Base-by-base conservation (phyloP, 2,888 invertebrate genomes). In the Lordiphosa andalusiaca region DNA sequence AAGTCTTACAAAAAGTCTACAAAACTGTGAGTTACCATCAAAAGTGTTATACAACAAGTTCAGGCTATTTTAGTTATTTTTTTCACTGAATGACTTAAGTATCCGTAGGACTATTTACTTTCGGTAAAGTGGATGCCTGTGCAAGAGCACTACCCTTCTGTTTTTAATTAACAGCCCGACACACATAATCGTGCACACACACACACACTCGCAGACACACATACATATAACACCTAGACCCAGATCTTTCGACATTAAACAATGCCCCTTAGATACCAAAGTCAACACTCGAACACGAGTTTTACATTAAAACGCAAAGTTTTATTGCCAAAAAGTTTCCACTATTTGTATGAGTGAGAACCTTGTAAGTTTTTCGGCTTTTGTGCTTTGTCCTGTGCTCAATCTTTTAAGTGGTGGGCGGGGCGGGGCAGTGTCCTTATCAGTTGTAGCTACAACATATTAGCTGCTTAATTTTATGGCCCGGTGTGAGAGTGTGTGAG, bases 381-480 rank as follows among this genome's bases (percentile, higher is more conserved):
- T 47, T 41, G 41, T 55, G 44, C 25, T 35, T 30, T 62, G 44
- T 53, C 52, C 35, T 35, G 52, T 53, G 33, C 56, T 39, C 58
- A 44, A 58, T 64, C 51, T 49, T 52, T 63, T 46, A 60, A 63
- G 71, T 61, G 55, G 56, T 50, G 58, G 48, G 39, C 13, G 10
- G 36, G 0, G n/a, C 16, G 35, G 35, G 19, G 21, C 44, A 33
- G 41, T 55, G 25, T 59, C 60, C 65, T 69, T 73, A 75, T 72
- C 67, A 64, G 61, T 66, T 76, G 76, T 80, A 76, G 62, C 73
- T 81, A 81, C 81, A 81, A 76, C 67, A 68, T 77, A 81, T 81
- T 81, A 81, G 72, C 66, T 77, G 81, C 67, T 68, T 70, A 77
- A 72, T 66, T 74, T 72, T 63, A 64, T 70, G 51, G 56, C 57